A percentile compares a stretch with the other conserved stretches of the same genome.
phyloP scores from a whole-genome alignment of 2,888 invertebrate species.

The Schizotus pectinicornis region DNA sequence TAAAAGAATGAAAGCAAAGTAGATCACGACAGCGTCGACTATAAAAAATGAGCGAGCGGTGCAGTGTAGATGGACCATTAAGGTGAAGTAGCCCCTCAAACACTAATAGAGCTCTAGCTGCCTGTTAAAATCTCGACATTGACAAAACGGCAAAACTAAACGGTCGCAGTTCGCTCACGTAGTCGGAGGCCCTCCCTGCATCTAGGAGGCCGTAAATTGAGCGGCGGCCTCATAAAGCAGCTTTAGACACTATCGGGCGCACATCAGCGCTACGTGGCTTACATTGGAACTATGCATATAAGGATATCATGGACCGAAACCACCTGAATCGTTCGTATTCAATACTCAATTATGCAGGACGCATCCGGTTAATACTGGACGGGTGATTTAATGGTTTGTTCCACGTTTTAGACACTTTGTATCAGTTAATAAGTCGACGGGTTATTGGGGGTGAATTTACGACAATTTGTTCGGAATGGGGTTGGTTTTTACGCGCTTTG shows the following conservation, averaged over 20 bases:
- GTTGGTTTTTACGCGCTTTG: too few relatives aligned
- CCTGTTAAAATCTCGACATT: conserved; percentile 53
- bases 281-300: conserved; percentile 55
- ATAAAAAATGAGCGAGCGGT: conserved; percentile 36
- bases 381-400: conserved; percentile 28
- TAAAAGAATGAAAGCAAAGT: not conserved
- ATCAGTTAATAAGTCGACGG: conserved; percentile 14
- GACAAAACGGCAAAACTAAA: conserved; percentile 51
- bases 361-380: conserved; percentile 23
- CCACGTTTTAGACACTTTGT: conserved; percentile 18
- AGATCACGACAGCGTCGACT: conserved; percentile 1
- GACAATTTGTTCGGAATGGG: too few relatives aligned
- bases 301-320: conserved; percentile 35
- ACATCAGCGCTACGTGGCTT: conserved; percentile 57
- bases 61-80: conserved; percentile 40
- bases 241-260: conserved; percentile 57
- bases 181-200: conserved; percentile 46
- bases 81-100: conserved; percentile 40
- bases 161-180: conserved; percentile 53
- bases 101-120: conserved; percentile 42
- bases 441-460: too few relatives aligned
- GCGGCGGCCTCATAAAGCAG: conserved; percentile 56
- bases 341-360: conserved; percentile 39
- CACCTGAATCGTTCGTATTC: conserved; percentile 28
- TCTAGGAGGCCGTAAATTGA: conserved; percentile 54